A percentile compares a stretch with the other conserved stretches of the same genome.
phyloP scores from a whole-genome alignment of 2,888 invertebrate genomes.

The Tiphia femorata region DNA sequence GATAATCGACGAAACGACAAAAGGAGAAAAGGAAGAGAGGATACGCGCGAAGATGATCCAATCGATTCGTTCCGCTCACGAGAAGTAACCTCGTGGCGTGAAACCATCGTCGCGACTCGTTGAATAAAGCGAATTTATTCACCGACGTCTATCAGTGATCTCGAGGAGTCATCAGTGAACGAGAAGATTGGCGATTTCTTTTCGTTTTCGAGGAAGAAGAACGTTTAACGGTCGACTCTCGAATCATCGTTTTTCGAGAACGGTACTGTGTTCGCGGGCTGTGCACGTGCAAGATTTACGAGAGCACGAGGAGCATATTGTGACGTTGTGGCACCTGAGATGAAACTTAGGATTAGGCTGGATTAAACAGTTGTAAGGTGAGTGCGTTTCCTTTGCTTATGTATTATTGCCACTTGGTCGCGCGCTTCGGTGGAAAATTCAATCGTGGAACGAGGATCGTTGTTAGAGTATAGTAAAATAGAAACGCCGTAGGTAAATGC shows the following conservation, averaged over 20 bases:
- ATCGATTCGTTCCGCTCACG: neutral
- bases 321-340: slow-evolving; percentile 32
- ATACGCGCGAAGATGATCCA: neutral
- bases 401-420: slow-evolving; percentile 1
- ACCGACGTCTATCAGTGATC: no score
- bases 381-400: slow-evolving; percentile 5
- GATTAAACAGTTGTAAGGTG: slow-evolving; percentile 44
- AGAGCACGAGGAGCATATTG: slow-evolving; percentile 19
- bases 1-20: neutral
- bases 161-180: no score
- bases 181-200: no score
- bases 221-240: no score
- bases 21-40: neutral
- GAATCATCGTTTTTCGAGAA: neutral
- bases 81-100: neutral
- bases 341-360: slow-evolving; percentile 40
- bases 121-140: no score
- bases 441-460: no score
- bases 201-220: no score
- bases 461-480: no score
- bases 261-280: neutral
- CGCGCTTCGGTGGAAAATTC: no score
- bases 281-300: slow-evolving; percentile 9
- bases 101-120: neutral
- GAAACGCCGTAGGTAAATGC: no score